phyloP scores from a whole-genome alignment of 1,140 invertebrate genomes.

The Diabrotica undecimpunctata region DNA sequence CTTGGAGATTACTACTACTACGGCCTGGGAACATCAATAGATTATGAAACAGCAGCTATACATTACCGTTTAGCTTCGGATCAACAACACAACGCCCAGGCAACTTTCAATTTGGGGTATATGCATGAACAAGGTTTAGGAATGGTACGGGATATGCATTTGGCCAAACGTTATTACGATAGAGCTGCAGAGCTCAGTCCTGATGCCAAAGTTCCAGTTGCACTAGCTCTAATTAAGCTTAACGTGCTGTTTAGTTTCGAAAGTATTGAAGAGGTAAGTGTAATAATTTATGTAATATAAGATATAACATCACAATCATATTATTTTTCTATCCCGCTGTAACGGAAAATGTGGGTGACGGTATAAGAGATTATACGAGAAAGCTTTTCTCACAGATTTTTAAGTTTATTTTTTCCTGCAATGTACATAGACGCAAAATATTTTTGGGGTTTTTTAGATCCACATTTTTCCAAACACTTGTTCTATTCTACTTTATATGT shows the following conservation, averaged over 20 bases:
- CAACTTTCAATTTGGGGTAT: conserved; percentile 98
- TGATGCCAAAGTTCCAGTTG: conserved; percentile 93
- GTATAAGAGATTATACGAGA: too few relatives aligned
- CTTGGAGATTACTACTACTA: conserved; percentile 99
- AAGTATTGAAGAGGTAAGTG: conserved; percentile 65
- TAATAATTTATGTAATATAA: neutral
- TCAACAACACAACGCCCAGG: conserved; percentile 94
- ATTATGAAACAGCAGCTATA: conserved; percentile 89
- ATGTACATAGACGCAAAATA: too few relatives aligned
- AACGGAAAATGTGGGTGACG: too few relatives aligned
- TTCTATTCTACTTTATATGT: too few relatives aligned
- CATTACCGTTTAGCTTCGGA: conserved; percentile 92
- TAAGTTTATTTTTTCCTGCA: too few relatives aligned
- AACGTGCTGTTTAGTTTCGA: conserved; percentile 73
- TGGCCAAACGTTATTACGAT: conserved; percentile 93
- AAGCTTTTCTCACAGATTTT: too few relatives aligned
- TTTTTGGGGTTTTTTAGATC: too few relatives aligned
- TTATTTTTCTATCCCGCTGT: too few relatives aligned
- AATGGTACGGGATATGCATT: conserved; percentile 72
- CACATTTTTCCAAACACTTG: too few relatives aligned
- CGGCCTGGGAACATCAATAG: conserved; percentile 82
- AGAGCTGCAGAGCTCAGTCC: conserved; percentile 90
- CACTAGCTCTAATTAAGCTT: conserved; percentile 87
- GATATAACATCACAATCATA: too few relatives aligned
- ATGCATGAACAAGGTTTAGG: conserved; percentile 99